These are phyloP conservation scores for Oreohelix idahoensis DNA, from an alignment of 1,140 invertebrate species.

Conservation along the genomic window DNA sequence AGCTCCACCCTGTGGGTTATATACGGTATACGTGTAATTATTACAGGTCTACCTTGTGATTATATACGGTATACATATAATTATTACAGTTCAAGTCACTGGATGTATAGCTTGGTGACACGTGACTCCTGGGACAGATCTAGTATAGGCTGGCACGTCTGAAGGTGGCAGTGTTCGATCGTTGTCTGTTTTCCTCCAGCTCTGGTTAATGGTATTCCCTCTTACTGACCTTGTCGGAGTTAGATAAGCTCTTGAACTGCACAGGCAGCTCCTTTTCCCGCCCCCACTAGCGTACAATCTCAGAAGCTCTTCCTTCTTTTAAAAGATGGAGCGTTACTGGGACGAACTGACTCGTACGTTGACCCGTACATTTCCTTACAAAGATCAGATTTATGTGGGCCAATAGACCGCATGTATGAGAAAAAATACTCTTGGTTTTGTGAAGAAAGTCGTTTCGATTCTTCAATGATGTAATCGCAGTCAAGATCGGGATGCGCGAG, in stretches of 20 bases:
- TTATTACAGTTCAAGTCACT: neutral
- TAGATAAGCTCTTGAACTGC: neutral
- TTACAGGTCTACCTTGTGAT: no score
- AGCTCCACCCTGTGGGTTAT: no score
- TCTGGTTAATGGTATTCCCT: neutral
- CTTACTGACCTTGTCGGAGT: neutral
- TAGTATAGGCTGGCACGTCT: neutral
- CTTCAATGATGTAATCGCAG: neutral
- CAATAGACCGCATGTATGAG: neutral
- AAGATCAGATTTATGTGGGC: neutral
- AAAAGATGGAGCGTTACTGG: neutral
- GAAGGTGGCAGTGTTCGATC: neutral
- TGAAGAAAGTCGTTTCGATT: neutral
- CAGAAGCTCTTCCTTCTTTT: neutral
- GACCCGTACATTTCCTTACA: neutral
- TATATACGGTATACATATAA: neutral
- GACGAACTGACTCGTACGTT: neutral
- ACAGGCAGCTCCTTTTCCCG: neutral
- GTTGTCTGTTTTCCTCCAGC: neutral
- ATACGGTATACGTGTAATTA: no score
- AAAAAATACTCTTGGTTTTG: neutral
- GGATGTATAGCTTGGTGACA: neutral
- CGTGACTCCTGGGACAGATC: neutral
- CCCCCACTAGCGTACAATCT: neutral
- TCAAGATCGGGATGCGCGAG: no score